Evolutionary conservation across 2,797 vertebrate genomes (phyloP).

Genomic region (Cynodonichthys magdalenae): DNA sequence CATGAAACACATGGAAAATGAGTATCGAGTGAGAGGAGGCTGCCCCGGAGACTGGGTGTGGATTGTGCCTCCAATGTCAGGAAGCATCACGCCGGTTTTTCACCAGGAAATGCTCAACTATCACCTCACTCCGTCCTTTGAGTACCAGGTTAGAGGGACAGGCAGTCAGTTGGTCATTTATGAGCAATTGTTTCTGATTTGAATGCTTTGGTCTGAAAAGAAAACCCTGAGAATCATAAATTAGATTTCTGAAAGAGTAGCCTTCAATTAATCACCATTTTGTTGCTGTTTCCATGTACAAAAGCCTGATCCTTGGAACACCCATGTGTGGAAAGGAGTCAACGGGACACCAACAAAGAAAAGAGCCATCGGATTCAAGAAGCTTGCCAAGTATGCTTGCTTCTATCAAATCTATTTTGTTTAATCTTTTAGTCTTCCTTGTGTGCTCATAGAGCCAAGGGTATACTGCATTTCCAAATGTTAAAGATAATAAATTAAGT

Average conservation of each 20-base stretch:
- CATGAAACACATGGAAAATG: conserved; percentile 99
- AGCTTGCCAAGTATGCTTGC: conserved; percentile 88
- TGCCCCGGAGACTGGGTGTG: conserved; percentile 99
- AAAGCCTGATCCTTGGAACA: conserved; percentile 94
- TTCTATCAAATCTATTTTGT: conserved; percentile 4
- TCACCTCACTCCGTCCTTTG: conserved; percentile 94
- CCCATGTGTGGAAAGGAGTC: conserved; percentile 93
- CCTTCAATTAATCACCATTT: not conserved
- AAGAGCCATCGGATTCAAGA: conserved; percentile 97
- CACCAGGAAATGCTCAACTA: conserved; percentile 99
- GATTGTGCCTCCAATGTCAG: conserved; percentile 99
- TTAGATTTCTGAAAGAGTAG: not conserved
- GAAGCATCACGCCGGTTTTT: conserved; percentile 97
- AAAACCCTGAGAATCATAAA: not conserved
- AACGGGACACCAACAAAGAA: conserved; percentile 97
- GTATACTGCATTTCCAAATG: conserved; percentile 11
- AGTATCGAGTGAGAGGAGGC: conserved; percentile 92
- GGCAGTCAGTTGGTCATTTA: not conserved
- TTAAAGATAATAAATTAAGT: conserved; percentile 26
- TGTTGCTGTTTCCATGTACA: conserved; percentile 12
- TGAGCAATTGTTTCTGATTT: not conserved
- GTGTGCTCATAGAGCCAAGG: conserved; percentile 6
- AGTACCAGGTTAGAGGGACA: conserved; percentile 90
- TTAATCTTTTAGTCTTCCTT: not conserved
- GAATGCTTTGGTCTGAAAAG: not conserved